Evolutionary conservation across 2,797 vertebrate genomes (phyloP).

Genomic region (Eupleurogrammus muticus): DNA sequence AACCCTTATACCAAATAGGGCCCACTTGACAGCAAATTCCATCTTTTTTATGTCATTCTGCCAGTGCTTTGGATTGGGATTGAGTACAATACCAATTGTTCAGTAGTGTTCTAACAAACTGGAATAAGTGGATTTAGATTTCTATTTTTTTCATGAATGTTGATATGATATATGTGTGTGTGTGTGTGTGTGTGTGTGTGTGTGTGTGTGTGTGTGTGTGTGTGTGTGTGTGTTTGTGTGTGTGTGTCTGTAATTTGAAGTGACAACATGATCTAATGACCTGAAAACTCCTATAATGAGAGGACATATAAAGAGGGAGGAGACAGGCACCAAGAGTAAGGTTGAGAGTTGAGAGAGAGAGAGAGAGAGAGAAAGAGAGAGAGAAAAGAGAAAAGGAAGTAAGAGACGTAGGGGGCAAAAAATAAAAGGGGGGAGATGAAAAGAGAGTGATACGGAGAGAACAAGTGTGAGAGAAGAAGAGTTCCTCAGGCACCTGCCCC

Average conservation of each 20-base stretch:
- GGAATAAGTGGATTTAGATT: slow-evolving; percentile 11
- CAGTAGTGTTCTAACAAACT: not conserved
- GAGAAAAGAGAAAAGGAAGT: no score
- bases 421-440: not conserved
- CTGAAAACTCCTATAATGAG: slow-evolving; percentile 14
- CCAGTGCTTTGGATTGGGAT: no score
- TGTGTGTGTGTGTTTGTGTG: not conserved
- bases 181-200: not conserved
- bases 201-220: not conserved
- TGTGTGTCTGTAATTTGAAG: not conserved
- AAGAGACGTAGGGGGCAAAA: not conserved
- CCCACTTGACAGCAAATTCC: no score
- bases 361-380: not conserved
- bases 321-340: no score
- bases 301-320: not conserved
- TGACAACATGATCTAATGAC: slow-evolving; percentile 35
- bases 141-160: no score
- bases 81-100: no score
- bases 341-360: not conserved
- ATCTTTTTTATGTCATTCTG: no score
- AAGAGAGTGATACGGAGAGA: not conserved
- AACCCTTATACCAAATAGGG: no score
- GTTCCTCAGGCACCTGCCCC: slow-evolving; percentile 61
- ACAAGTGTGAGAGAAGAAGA: slow-evolving; percentile 8
- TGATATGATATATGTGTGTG: slow-evolving; percentile 2